These are phyloP conservation scores for Nymphalis polychloros DNA, from an alignment of 2,888 invertebrate species.

Conservation along the genomic window DNA sequence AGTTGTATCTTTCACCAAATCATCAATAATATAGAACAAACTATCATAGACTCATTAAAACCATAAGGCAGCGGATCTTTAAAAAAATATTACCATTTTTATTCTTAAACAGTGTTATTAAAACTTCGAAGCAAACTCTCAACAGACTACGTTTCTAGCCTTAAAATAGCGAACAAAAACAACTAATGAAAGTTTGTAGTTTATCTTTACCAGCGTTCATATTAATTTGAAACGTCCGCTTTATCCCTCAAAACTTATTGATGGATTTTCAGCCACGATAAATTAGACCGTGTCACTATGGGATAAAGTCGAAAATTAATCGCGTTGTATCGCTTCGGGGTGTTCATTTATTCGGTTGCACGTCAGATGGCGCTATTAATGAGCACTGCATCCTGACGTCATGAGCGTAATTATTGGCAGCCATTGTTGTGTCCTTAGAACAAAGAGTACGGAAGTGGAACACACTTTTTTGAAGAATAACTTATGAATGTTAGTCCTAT, in stretches of 20 bases:
- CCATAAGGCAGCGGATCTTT: too few species aligned
- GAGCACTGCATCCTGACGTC: conserved; percentile 32
- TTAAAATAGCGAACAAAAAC: conserved; percentile 17
- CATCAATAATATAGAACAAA: too few species aligned
- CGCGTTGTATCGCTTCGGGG: conserved; percentile 6
- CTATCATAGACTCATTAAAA: too few species aligned
- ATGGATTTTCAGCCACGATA: conserved; percentile 23
- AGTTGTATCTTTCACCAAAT: too few species aligned
- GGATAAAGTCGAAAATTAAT: conserved; percentile 26
- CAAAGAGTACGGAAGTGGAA: conserved; percentile 2
- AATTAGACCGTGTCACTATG: conserved; percentile 26
- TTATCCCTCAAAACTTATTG: conserved; percentile 34
- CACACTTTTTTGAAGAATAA: not conserved
- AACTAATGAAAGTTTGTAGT: conserved; percentile 23
- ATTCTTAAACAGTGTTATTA: not conserved
- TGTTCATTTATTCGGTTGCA: conserved; percentile 36
- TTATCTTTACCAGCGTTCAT: conserved; percentile 28
- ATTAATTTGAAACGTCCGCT: conserved; percentile 30
- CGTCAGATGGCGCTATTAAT: conserved; percentile 32
- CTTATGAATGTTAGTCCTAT: too few species aligned
- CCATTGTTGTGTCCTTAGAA: conserved; percentile 21
- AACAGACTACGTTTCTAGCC: not conserved
- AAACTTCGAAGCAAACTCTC: not conserved
- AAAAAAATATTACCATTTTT: too few species aligned
- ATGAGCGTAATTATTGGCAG: conserved; percentile 25